Evolutionary conservation across 2,888 invertebrate species (phyloP).

Genomic region (Lydus trimaculatus): DNA sequence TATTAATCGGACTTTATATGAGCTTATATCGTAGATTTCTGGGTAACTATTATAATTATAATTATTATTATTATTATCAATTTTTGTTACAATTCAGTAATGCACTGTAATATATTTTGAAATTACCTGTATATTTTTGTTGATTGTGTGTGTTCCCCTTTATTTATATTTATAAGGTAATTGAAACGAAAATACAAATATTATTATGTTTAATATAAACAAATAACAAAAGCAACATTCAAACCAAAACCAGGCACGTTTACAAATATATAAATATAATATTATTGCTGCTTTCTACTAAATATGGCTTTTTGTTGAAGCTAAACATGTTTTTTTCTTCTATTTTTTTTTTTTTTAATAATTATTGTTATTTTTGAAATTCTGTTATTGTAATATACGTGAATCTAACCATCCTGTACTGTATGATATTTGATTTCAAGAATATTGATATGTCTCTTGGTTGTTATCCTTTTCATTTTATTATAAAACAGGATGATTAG

Average conservation of each 20-base stretch:
- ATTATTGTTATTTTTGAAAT: slow-evolving; percentile 5
- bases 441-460: slow-evolving; percentile 43
- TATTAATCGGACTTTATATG: slow-evolving; percentile 10
- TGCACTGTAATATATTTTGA: slow-evolving; percentile 41
- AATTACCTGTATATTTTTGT: background rate
- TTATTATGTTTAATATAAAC: slow-evolving; percentile 47
- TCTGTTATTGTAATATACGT: slow-evolving; percentile 32
- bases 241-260: slow-evolving; percentile 49
- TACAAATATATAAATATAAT: slow-evolving; percentile 53
- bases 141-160: background rate
- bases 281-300: slow-evolving; percentile 47
- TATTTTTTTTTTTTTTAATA: too few relatives aligned
- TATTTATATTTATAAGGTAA: background rate
- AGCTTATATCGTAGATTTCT: slow-evolving; percentile 35
- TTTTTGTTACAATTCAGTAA: slow-evolving; percentile 36
- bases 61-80: background rate
- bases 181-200: slow-evolving; percentile 36
- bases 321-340: slow-evolving; percentile 29
- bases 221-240: slow-evolving; percentile 51
- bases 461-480: slow-evolving; percentile 3
- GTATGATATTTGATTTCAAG: slow-evolving; percentile 25
- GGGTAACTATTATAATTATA: slow-evolving; percentile 35
- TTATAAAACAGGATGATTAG: slow-evolving; percentile 19
- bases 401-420: slow-evolving; percentile 26
- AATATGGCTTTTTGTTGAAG: slow-evolving; percentile 37